A percentile compares a stretch with the other conserved stretches of the same genome.
Evolutionary conservation across 2,888 invertebrate species (phyloP).

Genomic region (Diarsia dahlii): DNA sequence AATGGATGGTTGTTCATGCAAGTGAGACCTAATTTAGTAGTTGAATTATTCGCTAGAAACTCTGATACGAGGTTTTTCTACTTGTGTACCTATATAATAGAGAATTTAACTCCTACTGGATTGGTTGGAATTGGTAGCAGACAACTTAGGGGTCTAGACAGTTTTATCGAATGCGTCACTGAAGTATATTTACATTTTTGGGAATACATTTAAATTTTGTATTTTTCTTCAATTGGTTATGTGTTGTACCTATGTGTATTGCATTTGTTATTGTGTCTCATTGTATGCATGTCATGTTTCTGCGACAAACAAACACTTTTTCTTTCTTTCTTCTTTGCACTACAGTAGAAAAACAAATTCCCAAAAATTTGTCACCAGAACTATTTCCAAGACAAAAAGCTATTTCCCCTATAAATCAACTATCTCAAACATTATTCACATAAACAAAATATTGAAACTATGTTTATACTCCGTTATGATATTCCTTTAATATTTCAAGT

Average conservation of each 20-base stretch:
- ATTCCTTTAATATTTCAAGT: slow-evolving; percentile 51
- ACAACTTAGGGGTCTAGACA: not conserved
- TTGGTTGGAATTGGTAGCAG: not conserved
- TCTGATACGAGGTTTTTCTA: not conserved
- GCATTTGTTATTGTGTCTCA: no score
- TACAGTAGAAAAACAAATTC: no score
- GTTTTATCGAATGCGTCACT: not conserved
- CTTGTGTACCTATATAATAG: not conserved
- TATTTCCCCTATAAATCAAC: slow-evolving; percentile 14
- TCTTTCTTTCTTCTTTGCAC: no score
- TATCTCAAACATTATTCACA: slow-evolving; percentile 29
- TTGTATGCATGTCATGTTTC: no score
- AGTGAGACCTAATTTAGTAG: not conserved
- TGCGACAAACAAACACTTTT: no score
- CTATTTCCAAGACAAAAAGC: not conserved
- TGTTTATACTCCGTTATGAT: slow-evolving; percentile 26
- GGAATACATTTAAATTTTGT: no score
- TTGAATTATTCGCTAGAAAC: not conserved
- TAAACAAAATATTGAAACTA: slow-evolving; percentile 15
- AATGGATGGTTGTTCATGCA: not conserved
- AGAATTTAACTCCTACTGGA: not conserved
- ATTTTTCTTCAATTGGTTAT: no score
- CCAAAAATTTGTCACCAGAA: not conserved
- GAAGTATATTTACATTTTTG: no score
- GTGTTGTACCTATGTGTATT: no score